A percentile compares a stretch with the other conserved stretches of the same genome.
Evolutionary conservation across 2,888 invertebrate genomes (phyloP).

Genomic region (Scrobipalpa costella): DNA sequence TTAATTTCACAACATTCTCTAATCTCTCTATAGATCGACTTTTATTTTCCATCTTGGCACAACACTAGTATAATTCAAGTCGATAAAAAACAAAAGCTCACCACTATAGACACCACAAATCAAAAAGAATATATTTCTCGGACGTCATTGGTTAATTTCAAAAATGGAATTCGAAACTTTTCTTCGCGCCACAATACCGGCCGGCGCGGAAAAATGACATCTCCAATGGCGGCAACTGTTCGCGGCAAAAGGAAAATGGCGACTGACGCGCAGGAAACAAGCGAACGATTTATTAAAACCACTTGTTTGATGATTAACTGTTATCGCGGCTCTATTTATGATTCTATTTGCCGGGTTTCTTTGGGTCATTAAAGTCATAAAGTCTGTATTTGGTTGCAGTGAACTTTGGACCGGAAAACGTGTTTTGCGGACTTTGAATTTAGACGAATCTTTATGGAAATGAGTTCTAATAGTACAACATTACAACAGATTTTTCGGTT

Average conservation of each 20-base stretch:
- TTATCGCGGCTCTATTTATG: neutral
- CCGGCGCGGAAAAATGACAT: constrained; percentile 48
- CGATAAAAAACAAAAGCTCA: neutral
- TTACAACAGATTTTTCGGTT: no score
- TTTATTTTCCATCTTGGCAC: neutral
- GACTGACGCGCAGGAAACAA: constrained; percentile 47
- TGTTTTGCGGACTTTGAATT: no score
- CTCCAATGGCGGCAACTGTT: constrained; percentile 45
- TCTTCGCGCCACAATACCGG: constrained; percentile 22
- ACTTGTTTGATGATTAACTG: constrained; percentile 6
- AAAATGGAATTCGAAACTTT: neutral
- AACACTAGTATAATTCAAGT: neutral
- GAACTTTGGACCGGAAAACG: constrained; percentile 5
- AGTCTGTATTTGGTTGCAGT: neutral
- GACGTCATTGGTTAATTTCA: neutral
- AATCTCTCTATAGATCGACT: neutral
- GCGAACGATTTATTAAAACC: neutral
- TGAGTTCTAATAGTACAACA: no score
- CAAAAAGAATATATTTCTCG: neutral
- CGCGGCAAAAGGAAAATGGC: constrained; percentile 50
- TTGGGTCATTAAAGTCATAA: constrained; percentile 4
- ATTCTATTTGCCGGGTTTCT: neutral
- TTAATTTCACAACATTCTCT: constrained; percentile 11
- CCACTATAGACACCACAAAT: neutral
- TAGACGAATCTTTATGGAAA: no score